phyloP scores from a whole-genome alignment of 2,888 invertebrate genomes.

The Yponomeuta malinellus region DNA sequence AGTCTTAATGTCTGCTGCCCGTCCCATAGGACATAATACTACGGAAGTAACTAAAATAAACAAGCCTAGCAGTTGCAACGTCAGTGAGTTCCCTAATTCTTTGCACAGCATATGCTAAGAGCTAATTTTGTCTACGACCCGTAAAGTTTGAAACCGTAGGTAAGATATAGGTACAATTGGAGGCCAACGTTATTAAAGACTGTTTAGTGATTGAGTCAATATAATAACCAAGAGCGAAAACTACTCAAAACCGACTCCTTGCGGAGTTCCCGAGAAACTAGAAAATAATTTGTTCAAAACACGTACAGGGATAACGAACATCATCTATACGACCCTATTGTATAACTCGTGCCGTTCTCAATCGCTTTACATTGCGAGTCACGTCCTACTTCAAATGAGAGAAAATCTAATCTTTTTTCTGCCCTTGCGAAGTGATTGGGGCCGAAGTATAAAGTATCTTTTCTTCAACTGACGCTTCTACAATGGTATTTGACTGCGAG shows the following conservation, averaged over 20 bases:
- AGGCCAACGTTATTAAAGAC: too few species aligned
- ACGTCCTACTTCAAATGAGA: conserved; percentile 58
- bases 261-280: conserved; percentile 37
- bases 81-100: too few species aligned
- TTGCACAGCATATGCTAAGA: too few species aligned
- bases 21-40: too few species aligned
- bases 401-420: conserved; percentile 63
- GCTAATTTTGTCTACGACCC: too few species aligned
- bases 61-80: too few species aligned
- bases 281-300: conserved; percentile 48
- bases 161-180: too few species aligned
- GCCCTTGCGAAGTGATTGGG: conserved; percentile 50
- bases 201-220: background rate
- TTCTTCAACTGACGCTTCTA: conserved; percentile 36
- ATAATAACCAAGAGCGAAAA: background rate
- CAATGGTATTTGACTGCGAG: conserved; percentile 32
- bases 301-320: conserved; percentile 54
- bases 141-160: too few species aligned
- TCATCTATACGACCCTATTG: conserved; percentile 25
- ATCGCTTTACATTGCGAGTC: conserved; percentile 52
- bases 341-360: conserved; percentile 25
- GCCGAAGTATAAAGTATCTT: conserved; percentile 39
- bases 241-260: conserved; percentile 24
- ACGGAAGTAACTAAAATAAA: too few species aligned
- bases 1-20: too few species aligned